Evolutionary conservation across 2,888 invertebrate species (phyloP).

Genomic region (Leucophenga maculata): DNA sequence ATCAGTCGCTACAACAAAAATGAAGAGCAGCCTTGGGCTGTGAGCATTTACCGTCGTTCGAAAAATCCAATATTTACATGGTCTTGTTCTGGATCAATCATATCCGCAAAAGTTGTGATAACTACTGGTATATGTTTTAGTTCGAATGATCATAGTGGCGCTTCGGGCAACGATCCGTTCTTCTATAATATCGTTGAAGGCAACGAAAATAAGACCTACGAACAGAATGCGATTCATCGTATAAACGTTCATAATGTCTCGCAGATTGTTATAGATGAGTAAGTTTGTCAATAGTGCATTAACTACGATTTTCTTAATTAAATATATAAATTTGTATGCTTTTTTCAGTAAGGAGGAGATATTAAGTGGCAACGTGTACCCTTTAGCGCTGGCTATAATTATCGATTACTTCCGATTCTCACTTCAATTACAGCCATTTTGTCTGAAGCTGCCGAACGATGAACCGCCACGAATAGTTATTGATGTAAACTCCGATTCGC

Average conservation of each 20-base stretch:
- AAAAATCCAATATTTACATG: neutral
- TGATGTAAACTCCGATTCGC: too few species aligned
- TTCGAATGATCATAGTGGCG: neutral
- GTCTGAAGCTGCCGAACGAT: too few species aligned
- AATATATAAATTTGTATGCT: neutral
- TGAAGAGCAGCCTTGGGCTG: slow-evolving; percentile 59
- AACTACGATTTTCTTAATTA: neutral
- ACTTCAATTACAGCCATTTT: neutral
- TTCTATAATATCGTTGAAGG: slow-evolving; percentile 36
- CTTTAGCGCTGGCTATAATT: slow-evolving; percentile 42
- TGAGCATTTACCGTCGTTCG: slow-evolving; percentile 46
- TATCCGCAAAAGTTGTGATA: slow-evolving; percentile 35
- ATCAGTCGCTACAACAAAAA: too few species aligned
- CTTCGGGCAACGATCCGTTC: neutral
- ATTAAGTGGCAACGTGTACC: neutral
- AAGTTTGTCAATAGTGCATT: slow-evolving; percentile 25
- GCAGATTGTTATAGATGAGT: slow-evolving; percentile 36
- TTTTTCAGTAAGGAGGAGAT: neutral
- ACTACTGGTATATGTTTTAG: slow-evolving; percentile 26
- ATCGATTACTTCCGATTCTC: slow-evolving; percentile 46
- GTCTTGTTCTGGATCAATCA: slow-evolving; percentile 30
- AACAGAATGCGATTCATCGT: slow-evolving; percentile 19
- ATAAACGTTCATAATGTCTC: slow-evolving; percentile 45
- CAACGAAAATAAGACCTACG: slow-evolving; percentile 10
- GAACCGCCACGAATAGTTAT: too few species aligned